Base-by-base conservation (phyloP, 2,797 vertebrate species). In the Platalea minor region DNA sequence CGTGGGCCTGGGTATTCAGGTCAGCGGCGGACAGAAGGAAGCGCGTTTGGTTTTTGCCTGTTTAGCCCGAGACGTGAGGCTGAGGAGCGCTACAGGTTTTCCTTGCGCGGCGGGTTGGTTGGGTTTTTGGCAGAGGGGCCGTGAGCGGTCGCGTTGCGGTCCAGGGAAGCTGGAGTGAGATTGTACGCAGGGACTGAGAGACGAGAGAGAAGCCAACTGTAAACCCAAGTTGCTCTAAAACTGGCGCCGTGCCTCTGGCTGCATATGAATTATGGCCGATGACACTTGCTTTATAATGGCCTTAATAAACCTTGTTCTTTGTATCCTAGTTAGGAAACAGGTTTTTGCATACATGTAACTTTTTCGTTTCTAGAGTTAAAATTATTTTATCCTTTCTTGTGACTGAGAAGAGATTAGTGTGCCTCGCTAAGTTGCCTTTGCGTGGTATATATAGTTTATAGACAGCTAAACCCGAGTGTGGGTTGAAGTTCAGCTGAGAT, bases 251-350 rank as follows among this genome's bases (percentile, higher is more conserved):
- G 19, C 76, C 72, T 79, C 74, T 70, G 84, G 91, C 81, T 75
- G 60, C 60, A 5, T 0, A 0, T 2, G 4, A 50, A 19, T 60
- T 54, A 15, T 0, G 16, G 59, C 73, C 39, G 31, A 39, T 53
- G 54, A 39, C 64, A 16, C 16, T 80, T 93, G 45, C 77, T 79
- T 95, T 81, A 88, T 84, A 77, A 80, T 77, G 92, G 96, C 97
- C 96, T 97, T 97, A 96, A 94, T 72, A 80, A 81, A 79, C 54
- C 51, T 88, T 64, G 23, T 48, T 91, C 91, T 85, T n/a, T 37
- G 8, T 77, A 10, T 68, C 86, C 1, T 2, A 56, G 48, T 56
- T 54, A 33, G 1, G 54, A 70, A 53, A 35, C 73, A 53, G 87
- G 51, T 50, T 88, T 94, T 76, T 93, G 70, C 63, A 39, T 67